Conservation (phyloP, 2,888 invertebrate genomes). For the Apamea epomidion region DNA sequence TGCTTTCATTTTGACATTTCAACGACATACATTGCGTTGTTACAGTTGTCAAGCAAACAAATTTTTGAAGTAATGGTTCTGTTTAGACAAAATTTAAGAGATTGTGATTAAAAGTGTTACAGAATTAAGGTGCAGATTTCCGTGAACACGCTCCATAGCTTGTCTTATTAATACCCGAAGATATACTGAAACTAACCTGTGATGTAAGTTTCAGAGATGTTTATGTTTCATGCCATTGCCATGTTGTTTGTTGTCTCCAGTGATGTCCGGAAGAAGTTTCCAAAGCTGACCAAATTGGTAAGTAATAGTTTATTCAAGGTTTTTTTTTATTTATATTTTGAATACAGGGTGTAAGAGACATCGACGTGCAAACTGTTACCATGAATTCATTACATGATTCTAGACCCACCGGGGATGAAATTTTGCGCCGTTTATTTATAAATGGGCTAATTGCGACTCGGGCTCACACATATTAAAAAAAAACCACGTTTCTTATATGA, state of each 20-base stretch:
- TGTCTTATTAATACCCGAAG: conserved; percentile 41
- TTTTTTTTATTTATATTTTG: not conserved
- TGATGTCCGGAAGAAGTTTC: conserved; percentile 96
- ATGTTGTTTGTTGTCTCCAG: conserved; percentile 92
- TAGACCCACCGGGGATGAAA: not conserved
- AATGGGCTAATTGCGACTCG: not conserved
- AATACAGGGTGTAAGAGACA: not conserved
- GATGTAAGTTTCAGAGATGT: conserved; percentile 84
- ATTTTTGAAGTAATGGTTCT: not conserved
- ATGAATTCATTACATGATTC: not conserved
- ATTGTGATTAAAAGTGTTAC: not conserved
- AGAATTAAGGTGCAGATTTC: not conserved
- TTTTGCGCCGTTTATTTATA: not conserved
- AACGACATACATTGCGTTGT: not conserved
- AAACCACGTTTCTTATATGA: too few relatives aligned
- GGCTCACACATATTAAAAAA: not conserved
- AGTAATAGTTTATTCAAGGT: conserved; percentile 82
- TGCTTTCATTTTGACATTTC: conserved; percentile 17
- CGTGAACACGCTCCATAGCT: not conserved
- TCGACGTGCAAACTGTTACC: not conserved
- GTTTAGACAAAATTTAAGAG: not conserved
- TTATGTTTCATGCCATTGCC: conserved; percentile 85
- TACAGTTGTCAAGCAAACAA: not conserved
- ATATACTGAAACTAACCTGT: conserved; percentile 66
- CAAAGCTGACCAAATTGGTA: conserved; percentile 96